Base-by-base conservation (phyloP, 2,797 vertebrate species). In the Benthosema pterotum region DNA sequence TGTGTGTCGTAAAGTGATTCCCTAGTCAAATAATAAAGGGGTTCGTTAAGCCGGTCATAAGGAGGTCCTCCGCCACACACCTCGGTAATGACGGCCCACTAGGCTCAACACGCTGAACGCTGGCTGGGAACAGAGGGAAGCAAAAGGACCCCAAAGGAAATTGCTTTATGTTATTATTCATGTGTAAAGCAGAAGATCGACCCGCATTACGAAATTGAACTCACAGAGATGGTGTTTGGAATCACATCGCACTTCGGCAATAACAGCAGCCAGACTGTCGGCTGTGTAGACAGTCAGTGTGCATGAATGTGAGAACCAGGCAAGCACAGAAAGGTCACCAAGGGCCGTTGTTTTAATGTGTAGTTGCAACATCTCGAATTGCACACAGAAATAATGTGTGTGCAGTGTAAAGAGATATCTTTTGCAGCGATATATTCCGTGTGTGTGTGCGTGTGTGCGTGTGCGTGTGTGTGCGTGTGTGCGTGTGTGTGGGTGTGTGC, bases 1-100 rank as follows among this genome's bases (percentile, higher is more conserved):
- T n/a, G n/a, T 66, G 65, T 71, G 73, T 78, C 67, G 61, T 70
- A 71, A 77, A 74, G 77, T 79, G 42, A 83, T 75, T 72, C 72
- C 67, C 65, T 67, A 42, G 67, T 78, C 72, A n/a, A n/a, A n/a
- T 74, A 65, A 72, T 77, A 82, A 82, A 70, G 77, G 78, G 62
- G 69, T 80, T 80, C 74, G 70, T 71, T 75, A 72, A 73, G 54
- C 66, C 11, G 52, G 64, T 69, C 54, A n/a, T 67, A 69, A 75
- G 73, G 59, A 74, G 79, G 53, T 32, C 58, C 64, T 57, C 59
- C 65, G 66, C 63, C 66, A 64, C 65, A 67, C 48, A 47, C 52
- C 78, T 74, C 2, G 66, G 70, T 71, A 25, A 74, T 60, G 42
- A 47, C 72, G 57, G 64, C 82, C 68, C 71, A 57, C 63, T 68